A percentile compares a stretch with the other conserved stretches of the same genome.
Evolutionary conservation across 2,888 invertebrate genomes (phyloP).

Genomic region (Drosophila aldrichi): DNA sequence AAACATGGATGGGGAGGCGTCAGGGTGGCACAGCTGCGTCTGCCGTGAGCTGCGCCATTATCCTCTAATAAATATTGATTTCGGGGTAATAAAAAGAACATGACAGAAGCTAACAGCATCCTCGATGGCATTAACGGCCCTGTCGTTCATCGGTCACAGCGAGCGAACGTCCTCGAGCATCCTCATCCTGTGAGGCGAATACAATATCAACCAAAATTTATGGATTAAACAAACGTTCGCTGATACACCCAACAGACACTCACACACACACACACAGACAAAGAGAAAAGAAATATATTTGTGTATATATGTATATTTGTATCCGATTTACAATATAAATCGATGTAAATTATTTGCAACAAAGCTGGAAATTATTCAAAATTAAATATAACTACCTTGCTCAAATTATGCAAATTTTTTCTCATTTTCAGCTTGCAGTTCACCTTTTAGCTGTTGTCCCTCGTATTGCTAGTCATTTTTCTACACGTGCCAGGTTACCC

Average conservation of each 20-base stretch:
- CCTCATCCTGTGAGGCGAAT: conserved; percentile 6
- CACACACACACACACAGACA: not conserved
- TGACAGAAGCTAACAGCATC: conserved; percentile 63
- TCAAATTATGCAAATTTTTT: conserved; percentile 67
- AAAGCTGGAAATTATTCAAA: conserved; percentile 70
- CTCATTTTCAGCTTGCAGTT: conserved; percentile 45
- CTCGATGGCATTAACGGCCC: conserved; percentile 52
- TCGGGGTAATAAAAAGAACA: conserved; percentile 67
- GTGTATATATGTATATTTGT: conserved; percentile 16
- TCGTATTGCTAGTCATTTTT: conserved; percentile 45
- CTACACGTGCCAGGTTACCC: conserved; percentile 43
- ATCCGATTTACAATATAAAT: conserved; percentile 60
- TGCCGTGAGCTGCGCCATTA: conserved; percentile 49
- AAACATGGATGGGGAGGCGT: conserved; percentile 43
- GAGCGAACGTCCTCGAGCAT: not conserved
- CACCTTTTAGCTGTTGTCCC: conserved; percentile 53
- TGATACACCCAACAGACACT: not conserved
- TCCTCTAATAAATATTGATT: conserved; percentile 76
- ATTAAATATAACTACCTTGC: conserved; percentile 66
- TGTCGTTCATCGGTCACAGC: conserved; percentile 49
- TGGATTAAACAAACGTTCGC: conserved; percentile 53
- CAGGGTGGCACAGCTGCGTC: conserved; percentile 35
- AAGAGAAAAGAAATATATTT: no score
- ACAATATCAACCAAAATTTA: conserved; percentile 41
- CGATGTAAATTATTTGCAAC: conserved; percentile 67